Evolutionary conservation across 2,797 vertebrate genomes (phyloP), one percentile per base, ranked within the genome.

Genomic region (Spheniscus humboldti): DNA sequence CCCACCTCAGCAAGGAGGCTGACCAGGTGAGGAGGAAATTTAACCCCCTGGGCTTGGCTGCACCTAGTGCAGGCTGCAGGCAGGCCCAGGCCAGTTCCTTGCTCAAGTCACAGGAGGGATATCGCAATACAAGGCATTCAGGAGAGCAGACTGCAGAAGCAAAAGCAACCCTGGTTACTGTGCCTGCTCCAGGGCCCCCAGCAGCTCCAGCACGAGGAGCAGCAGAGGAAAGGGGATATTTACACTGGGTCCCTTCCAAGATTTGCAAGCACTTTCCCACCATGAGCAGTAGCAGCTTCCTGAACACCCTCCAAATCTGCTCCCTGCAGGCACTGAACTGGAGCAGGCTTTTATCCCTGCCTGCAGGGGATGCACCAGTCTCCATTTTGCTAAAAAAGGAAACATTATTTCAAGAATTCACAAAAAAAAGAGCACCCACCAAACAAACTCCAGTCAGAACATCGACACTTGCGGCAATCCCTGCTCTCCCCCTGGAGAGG

Each of bases 301-400:
- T 75, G 62, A 93, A 80, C 86, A 73, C 37, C 50, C 83, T 86
- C 72, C 24, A 2, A 48, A 91, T 67, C 77, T 73, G 60, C 33
- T 92, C 79, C 95, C 92, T 78, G 80, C 94, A 92, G 76, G 91
- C 83, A 89, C 92, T 90, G 69, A 88, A 78, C 52, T 48, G 73
- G 80, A 93, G 63, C 52, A 94, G 55, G 92, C 62, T 84, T 91
- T 88, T 90, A 88, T 82, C 94, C 95, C 96, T 94, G 96, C 96
- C 95, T 74, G 95, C 91, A 95, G 94, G 89, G 91, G 66, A 89
- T 92, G 73, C 79, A 89, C 83, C 78, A 86, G 75, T 69, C 87
- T 95, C 95, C 66, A 14, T 90, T 92, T 83, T 53, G 75, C 75
- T 94, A 86, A 77, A 94, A 96, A 90, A 91, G 71, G 66, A 78